Conservation (phyloP, 1,140 invertebrate species). For the Cyclina sinensis region DNA sequence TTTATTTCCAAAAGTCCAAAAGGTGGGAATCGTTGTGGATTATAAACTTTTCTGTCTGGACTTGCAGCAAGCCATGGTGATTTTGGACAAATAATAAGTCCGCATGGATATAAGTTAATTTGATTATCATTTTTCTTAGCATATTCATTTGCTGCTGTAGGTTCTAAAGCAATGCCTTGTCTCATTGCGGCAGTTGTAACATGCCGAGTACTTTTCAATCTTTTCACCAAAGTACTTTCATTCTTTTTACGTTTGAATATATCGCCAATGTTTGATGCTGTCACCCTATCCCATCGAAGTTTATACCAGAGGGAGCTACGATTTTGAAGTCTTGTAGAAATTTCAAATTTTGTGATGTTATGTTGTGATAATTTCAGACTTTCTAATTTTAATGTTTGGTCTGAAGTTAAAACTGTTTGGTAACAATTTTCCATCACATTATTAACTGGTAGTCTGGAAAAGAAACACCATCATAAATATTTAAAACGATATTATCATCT, state of each 20-base stretch:
- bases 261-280: slow-evolving; percentile 10
- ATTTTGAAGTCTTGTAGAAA: slow-evolving; percentile 30
- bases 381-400: neutral
- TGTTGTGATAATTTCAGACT: neutral
- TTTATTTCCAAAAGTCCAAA: slow-evolving; percentile 38
- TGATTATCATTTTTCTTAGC: neutral
- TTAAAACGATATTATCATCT: slow-evolving; percentile 40
- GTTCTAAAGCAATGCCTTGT: slow-evolving; percentile 63
- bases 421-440: slow-evolving; percentile 26
- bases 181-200: slow-evolving; percentile 63
- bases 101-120: slow-evolving; percentile 60
- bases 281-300: neutral
- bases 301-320: neutral
- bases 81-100: slow-evolving; percentile 24
- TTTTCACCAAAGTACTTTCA: neutral
- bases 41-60: slow-evolving; percentile 65
- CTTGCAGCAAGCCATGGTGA: slow-evolving; percentile 59
- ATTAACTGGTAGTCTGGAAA: slow-evolving; percentile 55
- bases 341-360: slow-evolving; percentile 40
- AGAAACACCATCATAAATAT: slow-evolving; percentile 38
- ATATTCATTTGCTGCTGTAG: slow-evolving; percentile 28
- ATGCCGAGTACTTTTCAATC: slow-evolving; percentile 6
- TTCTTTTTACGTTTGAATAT: slow-evolving; percentile 24
- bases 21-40: slow-evolving; percentile 25
- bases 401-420: too few species aligned